A percentile compares a stretch with the other conserved stretches of the same genome.
These are phyloP conservation scores for Sorex araneus DNA, from an alignment of 2,113 vertebrate genomes.

Conservation along the genomic window DNA sequence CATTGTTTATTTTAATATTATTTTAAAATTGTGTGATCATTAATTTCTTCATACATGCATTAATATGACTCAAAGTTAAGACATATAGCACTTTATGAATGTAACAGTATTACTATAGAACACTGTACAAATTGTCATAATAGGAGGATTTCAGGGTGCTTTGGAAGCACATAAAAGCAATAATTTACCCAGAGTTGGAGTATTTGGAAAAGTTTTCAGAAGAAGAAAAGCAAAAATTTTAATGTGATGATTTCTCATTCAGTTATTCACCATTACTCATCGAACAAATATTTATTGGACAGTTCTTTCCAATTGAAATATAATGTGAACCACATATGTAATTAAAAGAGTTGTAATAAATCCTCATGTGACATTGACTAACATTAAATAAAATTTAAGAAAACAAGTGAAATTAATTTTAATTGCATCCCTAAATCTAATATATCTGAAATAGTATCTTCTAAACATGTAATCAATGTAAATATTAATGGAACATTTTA, in stretches of 20 bases:
- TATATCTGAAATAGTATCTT: not conserved
- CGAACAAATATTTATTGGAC: not conserved
- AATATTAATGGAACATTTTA: not conserved
- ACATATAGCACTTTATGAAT: not conserved
- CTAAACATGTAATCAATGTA: not conserved
- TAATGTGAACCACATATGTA: not conserved
- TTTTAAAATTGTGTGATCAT: not conserved
- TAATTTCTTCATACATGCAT: not conserved
- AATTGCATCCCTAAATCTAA: not conserved
- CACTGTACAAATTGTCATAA: not conserved
- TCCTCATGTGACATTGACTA: conserved; percentile 18
- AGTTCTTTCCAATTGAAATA: not conserved
- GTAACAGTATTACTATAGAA: not conserved
- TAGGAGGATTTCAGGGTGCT: not conserved
- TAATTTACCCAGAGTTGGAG: not conserved
- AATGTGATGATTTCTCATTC: not conserved
- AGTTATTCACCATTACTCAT: not conserved
- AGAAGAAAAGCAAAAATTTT: conserved; percentile 2
- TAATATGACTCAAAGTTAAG: not conserved
- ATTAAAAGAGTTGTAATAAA: conserved; percentile 27
- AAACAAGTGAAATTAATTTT: not conserved
- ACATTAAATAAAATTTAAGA: conserved; percentile 12
- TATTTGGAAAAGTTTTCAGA: not conserved
- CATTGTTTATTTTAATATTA: not conserved
- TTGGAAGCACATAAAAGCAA: not conserved